Base-by-base conservation (phyloP, 2,113 vertebrate genomes). In the Ursus arctos region DNA sequence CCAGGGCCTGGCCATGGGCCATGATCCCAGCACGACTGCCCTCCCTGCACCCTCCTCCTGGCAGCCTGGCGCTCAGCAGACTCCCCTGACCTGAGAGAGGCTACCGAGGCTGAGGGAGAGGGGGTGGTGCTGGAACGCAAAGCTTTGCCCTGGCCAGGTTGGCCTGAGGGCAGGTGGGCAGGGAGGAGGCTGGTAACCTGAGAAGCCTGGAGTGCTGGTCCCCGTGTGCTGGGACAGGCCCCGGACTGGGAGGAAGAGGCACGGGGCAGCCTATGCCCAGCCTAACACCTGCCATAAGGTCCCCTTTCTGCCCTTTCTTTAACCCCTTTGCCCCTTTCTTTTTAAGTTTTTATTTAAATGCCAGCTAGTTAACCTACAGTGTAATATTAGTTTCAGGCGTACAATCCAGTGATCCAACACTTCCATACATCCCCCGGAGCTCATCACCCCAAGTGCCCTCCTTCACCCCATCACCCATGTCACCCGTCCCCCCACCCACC, bases 161-260 rank as follows among this genome's bases (percentile, higher is more conserved):
- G 91, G 96, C 95, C 91, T 24, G 19, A 72, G 83, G 94, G 96
- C 95, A 97, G 96, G 94, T 97, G 84, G 94, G 94, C 95, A 97
- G 95, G 86, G 91, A 95, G 65, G 88, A 92, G 65, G 51, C 80
- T 36, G 74, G 96, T 83, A 98, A 97, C 91, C 63, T 0, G 47
- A 98, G 95, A 96, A 77, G 80, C 74, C 77, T 83, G 80, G 94
- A 67, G 40, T 67, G 88, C 72, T n/a, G 74, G 89, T 95, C 69
- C 87, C 89, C 86, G 22, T 3, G 7, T n/a, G 0, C n/a, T 12
- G 47, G 86, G 49, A 36, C 57, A 84, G 36, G 21, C 74, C 51
- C 11, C 57, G 6, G 88, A 63, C 91, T 43, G 33, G 80, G 85
- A 91, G 79, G 61, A 76, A 87, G 94, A n/a, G 74, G 74, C 36